Conservation (phyloP, 2,113 vertebrate genomes). For the Mormyrus lacerda region DNA sequence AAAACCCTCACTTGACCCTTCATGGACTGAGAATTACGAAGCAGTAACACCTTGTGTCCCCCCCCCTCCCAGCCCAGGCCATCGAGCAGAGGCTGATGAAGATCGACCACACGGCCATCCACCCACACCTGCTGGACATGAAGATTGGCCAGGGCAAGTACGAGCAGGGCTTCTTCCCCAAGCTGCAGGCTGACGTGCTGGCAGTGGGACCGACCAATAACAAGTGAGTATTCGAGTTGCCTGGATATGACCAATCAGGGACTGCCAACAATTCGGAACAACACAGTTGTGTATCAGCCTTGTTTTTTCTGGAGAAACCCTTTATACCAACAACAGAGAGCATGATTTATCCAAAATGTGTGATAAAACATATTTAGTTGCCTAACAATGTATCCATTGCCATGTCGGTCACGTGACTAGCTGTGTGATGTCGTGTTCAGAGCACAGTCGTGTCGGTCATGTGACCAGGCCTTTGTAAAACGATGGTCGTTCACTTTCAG, state of each 20-base stretch:
- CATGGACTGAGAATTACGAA: neutral
- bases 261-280: too few relatives aligned
- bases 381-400: neutral
- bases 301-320: neutral
- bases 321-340: neutral
- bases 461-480: neutral
- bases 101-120: slow-evolving; percentile 92
- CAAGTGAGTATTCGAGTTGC: slow-evolving; percentile 69
- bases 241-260: neutral
- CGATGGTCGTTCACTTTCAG: slow-evolving; percentile 32
- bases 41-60: neutral
- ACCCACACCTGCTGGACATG: slow-evolving; percentile 95
- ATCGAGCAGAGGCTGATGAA: slow-evolving; percentile 84
- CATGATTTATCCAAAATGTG: neutral
- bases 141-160: slow-evolving; percentile 96
- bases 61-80: slow-evolving; percentile 69
- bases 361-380: neutral
- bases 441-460: neutral
- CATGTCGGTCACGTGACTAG: neutral
- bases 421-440: neutral
- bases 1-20: neutral
- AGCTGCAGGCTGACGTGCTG: slow-evolving; percentile 85
- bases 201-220: slow-evolving; percentile 76
- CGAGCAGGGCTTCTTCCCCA: slow-evolving; percentile 89
- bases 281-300: neutral